Percentiles rank a stretch among this genome's conserved stretches.
Conservation (phyloP, 2,113 vertebrate genomes). For the Proteles cristata region DNA sequence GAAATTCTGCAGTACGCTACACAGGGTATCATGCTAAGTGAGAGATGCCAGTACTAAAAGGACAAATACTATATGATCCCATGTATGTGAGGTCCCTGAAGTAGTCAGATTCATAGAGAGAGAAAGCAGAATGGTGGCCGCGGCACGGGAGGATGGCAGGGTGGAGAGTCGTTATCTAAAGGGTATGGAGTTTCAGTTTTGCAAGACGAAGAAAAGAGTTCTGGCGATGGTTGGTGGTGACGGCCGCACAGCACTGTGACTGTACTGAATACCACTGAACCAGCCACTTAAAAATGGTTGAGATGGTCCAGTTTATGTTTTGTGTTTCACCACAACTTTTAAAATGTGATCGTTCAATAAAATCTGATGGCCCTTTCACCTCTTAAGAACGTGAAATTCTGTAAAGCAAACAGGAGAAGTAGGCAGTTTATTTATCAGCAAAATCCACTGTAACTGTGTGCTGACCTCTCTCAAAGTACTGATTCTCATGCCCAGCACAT, state of each 20-base stretch:
- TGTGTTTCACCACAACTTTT: not conserved
- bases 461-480: not conserved
- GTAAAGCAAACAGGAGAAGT: not conserved
- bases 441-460: not conserved
- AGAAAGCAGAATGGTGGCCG: not conserved
- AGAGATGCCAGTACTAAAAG: not conserved
- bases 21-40: not conserved
- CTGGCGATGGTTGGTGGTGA: not conserved
- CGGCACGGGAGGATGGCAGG: fast-evolving
- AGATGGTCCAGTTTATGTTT: not conserved
- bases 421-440: not conserved
- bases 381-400: not conserved
- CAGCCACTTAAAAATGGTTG: not conserved
- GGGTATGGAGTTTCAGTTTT: not conserved
- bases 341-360: not conserved
- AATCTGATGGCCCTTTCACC: not conserved
- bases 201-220: not conserved
- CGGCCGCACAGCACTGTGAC: not conserved
- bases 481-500: not conserved
- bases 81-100: not conserved
- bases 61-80: not conserved
- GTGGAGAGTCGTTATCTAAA: not conserved
- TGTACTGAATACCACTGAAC: not conserved
- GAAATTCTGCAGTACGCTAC: not conserved
- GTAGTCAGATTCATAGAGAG: not conserved